A percentile compares a stretch with the other conserved stretches of the same genome.
Evolutionary conservation across 2,888 invertebrate genomes (phyloP).

Genomic region (Conops quadrifasciatus): DNA sequence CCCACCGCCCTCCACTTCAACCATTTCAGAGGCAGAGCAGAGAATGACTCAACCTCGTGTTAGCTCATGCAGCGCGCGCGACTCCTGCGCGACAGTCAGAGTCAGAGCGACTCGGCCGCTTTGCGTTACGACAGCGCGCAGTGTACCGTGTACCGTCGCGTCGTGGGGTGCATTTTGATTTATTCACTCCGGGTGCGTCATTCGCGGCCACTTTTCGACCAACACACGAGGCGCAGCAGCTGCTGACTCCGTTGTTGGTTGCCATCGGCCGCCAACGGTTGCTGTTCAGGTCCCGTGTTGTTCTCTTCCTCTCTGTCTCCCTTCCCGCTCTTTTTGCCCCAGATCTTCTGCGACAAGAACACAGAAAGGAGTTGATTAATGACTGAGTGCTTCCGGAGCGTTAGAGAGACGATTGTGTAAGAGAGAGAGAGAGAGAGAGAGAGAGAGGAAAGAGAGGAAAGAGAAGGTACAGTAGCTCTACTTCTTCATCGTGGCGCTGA

Average conservation of each 20-base stretch:
- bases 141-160: constrained; percentile 10
- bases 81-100: background rate
- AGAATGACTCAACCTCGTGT: too few species aligned
- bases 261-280: too few species aligned
- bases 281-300: too few species aligned
- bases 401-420: too few species aligned
- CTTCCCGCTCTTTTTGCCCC: too few species aligned
- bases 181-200: constrained; percentile 18
- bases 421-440: too few species aligned
- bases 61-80: too few species aligned
- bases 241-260: background rate
- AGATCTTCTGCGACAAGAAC: background rate
- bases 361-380: constrained; percentile 17
- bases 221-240: too few species aligned
- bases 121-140: constrained; percentile 14
- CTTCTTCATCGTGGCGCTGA: background rate
- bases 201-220: background rate
- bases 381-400: background rate
- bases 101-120: constrained; percentile 10
- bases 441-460: too few species aligned
- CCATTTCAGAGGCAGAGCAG: too few species aligned
- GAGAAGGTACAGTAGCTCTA: too few species aligned
- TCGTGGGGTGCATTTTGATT: constrained; percentile 35
- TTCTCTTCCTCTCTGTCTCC: background rate
- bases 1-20: too few species aligned